These are phyloP conservation scores for Eulemur mongoz DNA, from an alignment of 2,797 vertebrate species.

Conservation along the genomic window DNA sequence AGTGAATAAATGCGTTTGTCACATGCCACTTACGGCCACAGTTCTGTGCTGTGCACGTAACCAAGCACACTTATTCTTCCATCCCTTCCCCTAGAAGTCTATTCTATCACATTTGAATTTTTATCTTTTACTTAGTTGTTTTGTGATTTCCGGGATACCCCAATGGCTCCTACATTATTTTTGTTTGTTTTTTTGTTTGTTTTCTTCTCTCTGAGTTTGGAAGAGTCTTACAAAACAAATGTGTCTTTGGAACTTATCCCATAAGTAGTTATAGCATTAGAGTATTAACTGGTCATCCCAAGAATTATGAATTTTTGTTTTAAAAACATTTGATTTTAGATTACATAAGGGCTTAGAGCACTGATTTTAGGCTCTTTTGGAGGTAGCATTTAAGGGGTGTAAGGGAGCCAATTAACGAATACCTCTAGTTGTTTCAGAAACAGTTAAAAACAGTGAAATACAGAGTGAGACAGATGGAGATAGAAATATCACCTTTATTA, in stretches of 20 bases:
- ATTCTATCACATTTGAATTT: neutral
- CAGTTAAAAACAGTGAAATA: neutral
- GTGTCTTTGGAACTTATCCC: neutral
- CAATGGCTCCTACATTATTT: neutral
- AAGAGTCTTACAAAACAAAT: neutral
- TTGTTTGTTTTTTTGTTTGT: neutral
- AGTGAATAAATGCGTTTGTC: neutral
- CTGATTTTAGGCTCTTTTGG: neutral
- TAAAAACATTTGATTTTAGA: conserved; percentile 29
- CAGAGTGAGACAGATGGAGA: neutral
- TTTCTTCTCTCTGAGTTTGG: neutral
- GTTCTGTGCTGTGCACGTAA: neutral
- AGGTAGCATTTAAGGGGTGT: neutral
- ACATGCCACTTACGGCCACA: neutral
- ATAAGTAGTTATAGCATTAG: neutral
- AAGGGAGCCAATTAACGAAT: neutral
- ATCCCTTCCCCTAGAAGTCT: neutral
- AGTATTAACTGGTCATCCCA: neutral
- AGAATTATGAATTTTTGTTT: conserved; percentile 17
- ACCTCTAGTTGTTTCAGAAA: conserved; percentile 14
- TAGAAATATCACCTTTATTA: neutral
- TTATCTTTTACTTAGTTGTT: conserved; percentile 19
- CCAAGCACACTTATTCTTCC: neutral
- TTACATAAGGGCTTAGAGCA: neutral
- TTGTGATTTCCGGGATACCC: neutral